A percentile compares a stretch with the other conserved stretches of the same genome.
Conservation (phyloP, 2,113 vertebrate species). For the Zosterops hypoxanthus region DNA sequence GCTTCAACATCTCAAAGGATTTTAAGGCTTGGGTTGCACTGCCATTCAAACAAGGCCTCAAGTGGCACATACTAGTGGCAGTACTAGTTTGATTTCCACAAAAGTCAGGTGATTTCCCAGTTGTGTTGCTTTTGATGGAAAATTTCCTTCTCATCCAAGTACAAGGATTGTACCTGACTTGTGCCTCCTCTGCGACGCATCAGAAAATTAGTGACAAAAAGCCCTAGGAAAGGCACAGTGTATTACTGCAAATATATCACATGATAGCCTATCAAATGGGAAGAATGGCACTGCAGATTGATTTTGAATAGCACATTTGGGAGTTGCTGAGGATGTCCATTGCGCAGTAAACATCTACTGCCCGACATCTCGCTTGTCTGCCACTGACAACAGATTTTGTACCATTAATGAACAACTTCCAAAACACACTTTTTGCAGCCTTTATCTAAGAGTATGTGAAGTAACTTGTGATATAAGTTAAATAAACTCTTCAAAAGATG, state of each 20-base stretch:
- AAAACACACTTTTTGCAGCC: background rate
- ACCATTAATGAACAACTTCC: background rate
- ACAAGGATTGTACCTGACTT: background rate
- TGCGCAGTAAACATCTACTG: background rate
- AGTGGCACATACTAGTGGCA: background rate
- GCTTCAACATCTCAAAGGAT: background rate
- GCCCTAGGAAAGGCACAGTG: rapidly evolving
- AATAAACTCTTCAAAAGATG: background rate
- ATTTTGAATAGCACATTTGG: background rate
- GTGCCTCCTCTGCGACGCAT: rapidly evolving
- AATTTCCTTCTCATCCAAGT: background rate
- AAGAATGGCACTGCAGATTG: background rate
- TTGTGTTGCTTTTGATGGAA: background rate
- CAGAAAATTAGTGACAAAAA: background rate
- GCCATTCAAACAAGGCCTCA: background rate
- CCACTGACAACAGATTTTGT: background rate
- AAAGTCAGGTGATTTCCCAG: background rate
- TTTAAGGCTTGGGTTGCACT: background rate
- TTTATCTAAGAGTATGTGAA: background rate
- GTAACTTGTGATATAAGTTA: background rate
- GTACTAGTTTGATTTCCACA: background rate
- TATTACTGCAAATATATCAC: background rate
- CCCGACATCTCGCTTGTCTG: background rate
- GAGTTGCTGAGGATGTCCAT: background rate
- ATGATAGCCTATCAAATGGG: background rate